phyloP scores from a whole-genome alignment of 1,140 invertebrate genomes.

The Cylas formicarius region DNA sequence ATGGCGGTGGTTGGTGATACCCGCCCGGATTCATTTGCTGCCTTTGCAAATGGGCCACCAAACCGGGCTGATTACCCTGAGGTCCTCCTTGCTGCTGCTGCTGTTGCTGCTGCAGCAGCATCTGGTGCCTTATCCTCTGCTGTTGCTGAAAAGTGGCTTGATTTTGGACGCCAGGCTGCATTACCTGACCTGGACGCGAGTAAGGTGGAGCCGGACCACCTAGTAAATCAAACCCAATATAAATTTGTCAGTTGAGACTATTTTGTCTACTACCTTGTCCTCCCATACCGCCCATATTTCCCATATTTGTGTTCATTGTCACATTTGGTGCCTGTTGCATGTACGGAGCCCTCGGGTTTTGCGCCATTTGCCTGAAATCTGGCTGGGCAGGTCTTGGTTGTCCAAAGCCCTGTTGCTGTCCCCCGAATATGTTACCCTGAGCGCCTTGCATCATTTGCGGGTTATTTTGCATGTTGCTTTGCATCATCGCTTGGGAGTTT shows the following conservation, averaged over 20 bases:
- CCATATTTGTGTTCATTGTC: slow-evolving; percentile 40
- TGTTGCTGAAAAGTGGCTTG: slow-evolving; percentile 33
- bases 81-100: slow-evolving; percentile 34
- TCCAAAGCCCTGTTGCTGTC: slow-evolving; percentile 34
- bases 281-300: slow-evolving; percentile 32
- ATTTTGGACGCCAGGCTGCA: slow-evolving; percentile 31
- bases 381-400: slow-evolving; percentile 30
- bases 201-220: slow-evolving; percentile 40
- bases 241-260: too few relatives aligned
- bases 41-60: slow-evolving; percentile 38
- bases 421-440: slow-evolving; percentile 30
- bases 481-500: slow-evolving; percentile 33
- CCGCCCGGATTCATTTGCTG: slow-evolving; percentile 39
- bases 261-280: slow-evolving; percentile 14
- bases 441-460: slow-evolving; percentile 40
- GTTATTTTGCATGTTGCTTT: slow-evolving; percentile 32
- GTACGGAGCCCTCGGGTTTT: slow-evolving; percentile 32
- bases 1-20: slow-evolving; percentile 40
- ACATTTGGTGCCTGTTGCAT: slow-evolving; percentile 42
- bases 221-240: slow-evolving; percentile 10
- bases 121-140: slow-evolving; percentile 30
- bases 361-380: slow-evolving; percentile 36
- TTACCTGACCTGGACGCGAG: slow-evolving; percentile 34
- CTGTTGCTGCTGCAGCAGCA: slow-evolving; percentile 35
- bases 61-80: slow-evolving; percentile 30